Base-by-base conservation (phyloP, 2,113 vertebrate genomes). In the Cercocebus atys region DNA sequence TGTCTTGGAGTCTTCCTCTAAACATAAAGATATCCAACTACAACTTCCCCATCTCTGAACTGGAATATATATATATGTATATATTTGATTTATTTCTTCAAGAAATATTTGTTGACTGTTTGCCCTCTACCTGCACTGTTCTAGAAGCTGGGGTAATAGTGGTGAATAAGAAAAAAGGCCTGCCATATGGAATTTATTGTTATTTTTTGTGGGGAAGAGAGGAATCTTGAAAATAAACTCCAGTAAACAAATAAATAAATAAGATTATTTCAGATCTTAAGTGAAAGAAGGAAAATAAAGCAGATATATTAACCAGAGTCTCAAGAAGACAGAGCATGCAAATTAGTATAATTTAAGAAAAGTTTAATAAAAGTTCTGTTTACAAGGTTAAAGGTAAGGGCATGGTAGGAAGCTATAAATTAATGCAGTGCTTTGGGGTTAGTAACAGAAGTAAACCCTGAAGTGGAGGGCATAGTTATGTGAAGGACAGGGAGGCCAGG, bases 231-330 rank as follows among this genome's bases (percentile, higher is more conserved):
- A 68, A 70, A 59, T 2, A 87, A 93, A 79, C 45, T 2, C 47
- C 27, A 83, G 43, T 32, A 83, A 94, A 83, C 84, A 94, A 72
- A 45, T 72, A n/a, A 47, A 45, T 64, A n/a, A 47, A 72, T 50
- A 61, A 70, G 22, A 81, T 64, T n/a, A 22, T 84, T 85, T 97
- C 13, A 78, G 50, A 57, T 90, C 87, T 23, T 70, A 76, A 95
- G 2, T 61, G 13, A 10, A 64, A 87, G 64, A 57, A 38, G 35
- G 30, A 92, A 95, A 84, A 80, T 66, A 80, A 78, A 89, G 22
- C 55, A 96, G 50, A 45, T 55, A 8, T 50, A 22, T 70, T 92
- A 16, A 32, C 72, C 9, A 32, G n/a, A 38, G n/a, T 52, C 64
- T 61, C 61, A 40, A 64, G 84, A 72, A 85, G 61, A 75, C 12